Base-by-base conservation (phyloP, 1,140 invertebrate genomes). In the Hypsibius dujardini region DNA sequence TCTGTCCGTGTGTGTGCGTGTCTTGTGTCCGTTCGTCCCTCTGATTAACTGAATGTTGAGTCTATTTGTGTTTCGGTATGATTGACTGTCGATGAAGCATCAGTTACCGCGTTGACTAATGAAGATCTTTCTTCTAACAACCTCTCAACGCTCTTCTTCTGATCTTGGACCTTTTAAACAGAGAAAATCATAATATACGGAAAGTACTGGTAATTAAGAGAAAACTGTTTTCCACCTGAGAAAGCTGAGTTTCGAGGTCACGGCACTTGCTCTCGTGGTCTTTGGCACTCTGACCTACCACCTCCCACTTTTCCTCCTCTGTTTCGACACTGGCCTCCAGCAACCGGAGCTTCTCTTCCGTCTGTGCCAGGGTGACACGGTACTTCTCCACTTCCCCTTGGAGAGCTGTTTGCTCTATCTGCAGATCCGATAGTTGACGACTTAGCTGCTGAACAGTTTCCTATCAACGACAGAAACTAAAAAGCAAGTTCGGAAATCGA, bases 241-340 rank as follows among this genome's bases (percentile, higher is more conserved):
- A 67, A 12, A 67, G 42, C 62, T 67, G 62, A 67, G 62, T 67
- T 67, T 67, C 62, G 12, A 67, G 45, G 45, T 12, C 45, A 15
- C 42, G 12, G 42, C 62, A 67, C 42, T 67, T 67, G 42, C 45
- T 3, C 45, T 67, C 62, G 42, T 67, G 45, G 42, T 67, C 62
- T 45, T 15, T 15, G 42, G 62, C 62, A 15, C 42, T 67, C 7
- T 42, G 12, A 12, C 45, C 62, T 7, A 67, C 62, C 62, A 67
- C 12, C 42, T 67, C 62, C 62, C 62, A 67, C 62, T 67, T 67
- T 67, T 67, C 62, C 62, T 67, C 62, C 45, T 67, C 62, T 12
- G 12, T 15, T 42, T 67, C 62, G 12, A 67, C 42, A 42, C 62
- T 67, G 42, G 12, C 12, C 62, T 67, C 12, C 62, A 67, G 12